Evolutionary conservation across 2,797 vertebrate genomes (phyloP), one percentile per base, ranked within the genome.

Genomic region (Neoniphon sammara): DNA sequence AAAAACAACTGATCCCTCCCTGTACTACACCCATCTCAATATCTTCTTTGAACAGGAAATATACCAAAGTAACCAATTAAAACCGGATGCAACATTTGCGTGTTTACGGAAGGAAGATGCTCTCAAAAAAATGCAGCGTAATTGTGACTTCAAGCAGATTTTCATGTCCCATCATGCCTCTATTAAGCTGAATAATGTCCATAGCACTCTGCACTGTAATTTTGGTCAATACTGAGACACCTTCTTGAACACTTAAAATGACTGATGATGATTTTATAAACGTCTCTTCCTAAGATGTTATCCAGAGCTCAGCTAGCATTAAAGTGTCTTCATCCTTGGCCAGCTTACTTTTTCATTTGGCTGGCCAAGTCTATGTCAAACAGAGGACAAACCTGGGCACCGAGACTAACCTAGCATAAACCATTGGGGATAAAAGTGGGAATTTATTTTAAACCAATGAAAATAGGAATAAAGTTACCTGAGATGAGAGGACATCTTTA

Each of bases 391-490:
- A 34, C 7, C 47, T 2, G n/a, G 20, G 47, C n/a, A 57, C 17
- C n/a, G 30, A 25, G 18, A 55, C 30, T 61, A 57, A 46, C 63
- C 18, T 20, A 61, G 23, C 14, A 61, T 20, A 60, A 70, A 75
- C 18, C 68, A 21, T 0, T 1, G 3, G 9, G 6, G 50, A 71
- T 3, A 25, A 7, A 62, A 20, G 44, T 65, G 49, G 27, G 30
- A 5, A 14, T 57, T 59, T 52, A 49, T 69, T 36, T 63, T 58
- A 59, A 55, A 62, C 20, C 42, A 61, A 8, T 23, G 34, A 64
- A 20, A 68, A 25, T 18, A 44, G 52, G 18, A 34, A 67, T 63
- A n/a, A 81, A 82, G 90, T 89, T 77, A 94, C 93, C 90, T 90
- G 69, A 10, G 61, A 67, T 60, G 23, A 55, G 88, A 82, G 4